phyloP scores from a whole-genome alignment of 1,140 invertebrate genomes.

The Eueides isabella region DNA sequence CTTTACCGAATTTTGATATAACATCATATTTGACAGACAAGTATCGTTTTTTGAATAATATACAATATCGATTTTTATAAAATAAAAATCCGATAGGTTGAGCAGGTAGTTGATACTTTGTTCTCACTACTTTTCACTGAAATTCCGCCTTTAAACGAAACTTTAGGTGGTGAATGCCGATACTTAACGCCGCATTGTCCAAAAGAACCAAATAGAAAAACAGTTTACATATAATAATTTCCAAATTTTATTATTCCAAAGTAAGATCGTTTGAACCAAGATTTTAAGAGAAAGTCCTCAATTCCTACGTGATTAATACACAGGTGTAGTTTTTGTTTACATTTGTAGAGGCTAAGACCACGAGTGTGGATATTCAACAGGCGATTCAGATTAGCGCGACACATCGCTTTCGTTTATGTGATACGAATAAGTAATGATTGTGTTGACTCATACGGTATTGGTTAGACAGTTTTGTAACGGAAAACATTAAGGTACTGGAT shows the following conservation, averaged over 20 bases:
- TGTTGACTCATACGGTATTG: conserved; percentile 22
- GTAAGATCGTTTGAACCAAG: neutral
- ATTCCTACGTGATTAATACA: conserved; percentile 17
- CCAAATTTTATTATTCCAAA: no score
- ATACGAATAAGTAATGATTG: conserved; percentile 35
- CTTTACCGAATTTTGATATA: neutral
- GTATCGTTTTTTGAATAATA: neutral
- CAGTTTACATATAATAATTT: no score
- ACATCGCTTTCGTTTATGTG: conserved; percentile 52
- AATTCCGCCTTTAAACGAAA: no score
- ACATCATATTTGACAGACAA: neutral
- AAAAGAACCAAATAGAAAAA: no score
- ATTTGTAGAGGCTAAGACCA: conserved; percentile 20
- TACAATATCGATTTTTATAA: no score
- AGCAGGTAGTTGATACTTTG: no score
- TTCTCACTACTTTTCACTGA: no score
- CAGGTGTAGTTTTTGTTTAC: conserved; percentile 35
- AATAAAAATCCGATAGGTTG: no score
- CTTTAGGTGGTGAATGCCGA: no score
- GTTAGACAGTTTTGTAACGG: neutral
- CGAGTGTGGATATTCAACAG: conserved; percentile 31
- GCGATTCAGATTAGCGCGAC: conserved; percentile 45
- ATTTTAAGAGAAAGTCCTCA: conserved; percentile 22
- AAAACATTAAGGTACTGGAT: neutral
- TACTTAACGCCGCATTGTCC: no score